A percentile compares a stretch with the other conserved stretches of the same genome.
These are phyloP conservation scores for Hermetia illucens DNA, from an alignment of 1,140 invertebrate species.

Conservation along the genomic window DNA sequence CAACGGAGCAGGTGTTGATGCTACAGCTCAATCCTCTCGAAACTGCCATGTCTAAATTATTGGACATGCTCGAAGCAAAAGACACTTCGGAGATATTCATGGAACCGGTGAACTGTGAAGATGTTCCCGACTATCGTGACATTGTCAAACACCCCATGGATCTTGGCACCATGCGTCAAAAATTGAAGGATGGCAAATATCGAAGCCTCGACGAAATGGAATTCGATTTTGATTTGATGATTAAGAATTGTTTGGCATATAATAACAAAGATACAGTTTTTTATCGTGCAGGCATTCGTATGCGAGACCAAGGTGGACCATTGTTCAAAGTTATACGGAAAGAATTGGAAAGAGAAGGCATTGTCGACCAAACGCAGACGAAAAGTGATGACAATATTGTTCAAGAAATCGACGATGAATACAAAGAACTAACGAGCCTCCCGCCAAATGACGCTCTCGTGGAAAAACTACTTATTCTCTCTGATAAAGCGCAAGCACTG, in stretches of 20 bases:
- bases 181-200: slow-evolving; percentile 66
- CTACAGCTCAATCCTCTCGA: slow-evolving; percentile 71
- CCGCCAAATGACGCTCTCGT: slow-evolving; percentile 31
- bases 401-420: slow-evolving; percentile 35
- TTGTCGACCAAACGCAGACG: slow-evolving; percentile 19
- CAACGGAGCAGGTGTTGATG: slow-evolving; percentile 64
- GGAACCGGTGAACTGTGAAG: slow-evolving; percentile 79
- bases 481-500: slow-evolving; percentile 35
- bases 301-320: slow-evolving; percentile 68
- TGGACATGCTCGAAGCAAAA: slow-evolving; percentile 61
- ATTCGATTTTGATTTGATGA: slow-evolving; percentile 84
- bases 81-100: slow-evolving; percentile 83
- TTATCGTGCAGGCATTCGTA: slow-evolving; percentile 66
- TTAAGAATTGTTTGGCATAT: slow-evolving; percentile 87
- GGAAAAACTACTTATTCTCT: slow-evolving; percentile 36
- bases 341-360: slow-evolving; percentile 52
- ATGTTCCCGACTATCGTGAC: slow-evolving; percentile 85
- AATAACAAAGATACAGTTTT: slow-evolving; percentile 88
- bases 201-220: slow-evolving; percentile 65
- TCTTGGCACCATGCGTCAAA: slow-evolving; percentile 76
- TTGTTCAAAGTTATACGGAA: slow-evolving; percentile 64
- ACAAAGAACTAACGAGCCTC: slow-evolving; percentile 29
- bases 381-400: slow-evolving; percentile 31
- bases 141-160: slow-evolving; percentile 94
- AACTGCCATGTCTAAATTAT: slow-evolving; percentile 54